A percentile compares a stretch with the other conserved stretches of the same genome.
Conservation (phyloP, 2,113 vertebrate genomes). For the Falcunculus frontatus region DNA sequence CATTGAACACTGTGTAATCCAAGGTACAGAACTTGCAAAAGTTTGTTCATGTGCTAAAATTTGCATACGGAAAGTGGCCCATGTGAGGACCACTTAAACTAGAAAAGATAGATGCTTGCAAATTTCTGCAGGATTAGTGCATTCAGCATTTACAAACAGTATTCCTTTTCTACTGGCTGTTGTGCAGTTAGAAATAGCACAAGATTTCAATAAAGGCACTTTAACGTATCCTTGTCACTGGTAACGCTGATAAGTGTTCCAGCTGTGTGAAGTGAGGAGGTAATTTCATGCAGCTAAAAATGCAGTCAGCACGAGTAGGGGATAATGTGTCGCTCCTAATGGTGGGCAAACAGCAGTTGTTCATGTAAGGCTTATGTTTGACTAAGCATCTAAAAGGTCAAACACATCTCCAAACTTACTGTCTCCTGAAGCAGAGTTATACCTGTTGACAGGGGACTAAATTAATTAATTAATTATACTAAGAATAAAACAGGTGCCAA, state of each 20-base stretch:
- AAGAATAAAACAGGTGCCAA: background rate
- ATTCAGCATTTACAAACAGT: background rate
- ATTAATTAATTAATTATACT: background rate
- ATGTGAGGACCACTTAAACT: background rate
- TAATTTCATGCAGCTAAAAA: slow-evolving; percentile 1
- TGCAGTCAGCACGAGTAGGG: background rate
- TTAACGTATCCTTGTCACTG: background rate
- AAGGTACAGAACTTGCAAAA: background rate
- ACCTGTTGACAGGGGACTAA: background rate
- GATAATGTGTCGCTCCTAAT: background rate
- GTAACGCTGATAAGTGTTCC: background rate
- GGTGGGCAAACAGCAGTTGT: background rate
- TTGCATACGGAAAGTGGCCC: background rate
- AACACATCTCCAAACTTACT: background rate
- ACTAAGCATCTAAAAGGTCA: slow-evolving; percentile 7
- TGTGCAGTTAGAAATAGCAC: background rate
- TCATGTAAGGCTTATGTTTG: background rate
- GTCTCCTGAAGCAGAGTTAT: background rate
- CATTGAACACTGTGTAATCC: background rate
- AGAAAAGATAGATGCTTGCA: background rate
- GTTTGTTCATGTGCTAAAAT: background rate
- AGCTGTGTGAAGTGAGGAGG: background rate
- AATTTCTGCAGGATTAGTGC: background rate
- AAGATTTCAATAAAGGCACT: background rate
- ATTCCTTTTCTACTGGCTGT: background rate